phyloP scores from a whole-genome alignment of 2,888 invertebrate genomes.

The Phymatocera aterrima region DNA sequence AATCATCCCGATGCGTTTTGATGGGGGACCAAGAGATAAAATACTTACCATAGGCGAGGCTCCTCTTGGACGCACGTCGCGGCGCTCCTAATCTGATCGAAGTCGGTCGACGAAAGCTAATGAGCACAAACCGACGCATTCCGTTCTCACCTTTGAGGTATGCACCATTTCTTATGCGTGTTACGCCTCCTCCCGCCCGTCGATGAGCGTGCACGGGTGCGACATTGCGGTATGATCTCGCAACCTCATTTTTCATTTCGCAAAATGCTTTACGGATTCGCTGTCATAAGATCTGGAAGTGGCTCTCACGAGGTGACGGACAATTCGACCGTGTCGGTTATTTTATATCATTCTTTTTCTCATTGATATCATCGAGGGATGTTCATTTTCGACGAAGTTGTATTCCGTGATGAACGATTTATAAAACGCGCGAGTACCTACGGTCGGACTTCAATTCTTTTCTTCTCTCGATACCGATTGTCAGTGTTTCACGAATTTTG shows the following conservation, averaged over 20 bases:
- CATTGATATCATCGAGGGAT: too few relatives aligned
- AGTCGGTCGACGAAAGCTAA: slow-evolving; percentile 62
- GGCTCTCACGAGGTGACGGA: not conserved
- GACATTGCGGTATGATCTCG: not conserved
- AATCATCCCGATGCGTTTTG: slow-evolving; percentile 52
- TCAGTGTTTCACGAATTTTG: too few relatives aligned
- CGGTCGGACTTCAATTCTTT: too few relatives aligned
- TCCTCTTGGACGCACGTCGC: slow-evolving; percentile 50
- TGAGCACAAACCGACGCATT: slow-evolving; percentile 65
- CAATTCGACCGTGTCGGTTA: too few relatives aligned
- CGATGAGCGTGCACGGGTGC: slow-evolving; percentile 15
- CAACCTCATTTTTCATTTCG: slow-evolving; percentile 5
- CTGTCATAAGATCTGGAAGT: not conserved
- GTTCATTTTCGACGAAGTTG: too few relatives aligned
- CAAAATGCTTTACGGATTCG: not conserved
- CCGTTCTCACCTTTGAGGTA: slow-evolving; percentile 61
- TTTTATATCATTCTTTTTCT: too few relatives aligned
- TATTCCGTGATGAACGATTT: too few relatives aligned
- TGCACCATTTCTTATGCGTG: slow-evolving; percentile 28
- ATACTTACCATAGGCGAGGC: slow-evolving; percentile 49
- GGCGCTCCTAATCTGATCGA: slow-evolving; percentile 66
- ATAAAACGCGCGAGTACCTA: too few relatives aligned
- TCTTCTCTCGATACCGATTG: too few relatives aligned
- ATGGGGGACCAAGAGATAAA: slow-evolving; percentile 50
- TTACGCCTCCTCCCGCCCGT: slow-evolving; percentile 18